Percentiles rank a stretch among this genome's conserved stretches.
These are phyloP conservation scores for Orchesellides sinensis DNA, from an alignment of 2,888 invertebrate species.

Conservation along the genomic window DNA sequence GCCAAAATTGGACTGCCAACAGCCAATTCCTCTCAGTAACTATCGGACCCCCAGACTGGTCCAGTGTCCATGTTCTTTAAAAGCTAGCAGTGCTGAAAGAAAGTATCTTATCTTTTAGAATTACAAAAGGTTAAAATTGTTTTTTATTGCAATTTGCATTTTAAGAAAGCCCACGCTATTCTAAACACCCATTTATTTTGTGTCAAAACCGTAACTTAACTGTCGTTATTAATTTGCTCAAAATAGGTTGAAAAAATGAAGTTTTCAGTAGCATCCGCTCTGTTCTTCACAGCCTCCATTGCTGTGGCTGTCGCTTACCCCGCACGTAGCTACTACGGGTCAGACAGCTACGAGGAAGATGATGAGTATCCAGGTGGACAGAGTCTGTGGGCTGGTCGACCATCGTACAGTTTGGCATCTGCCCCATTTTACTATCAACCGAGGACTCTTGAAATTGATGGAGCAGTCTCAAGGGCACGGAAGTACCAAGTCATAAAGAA, in stretches of 20 bases:
- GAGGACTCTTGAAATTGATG: constrained; percentile 23
- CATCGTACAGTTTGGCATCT: constrained; percentile 5
- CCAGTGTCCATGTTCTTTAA: background rate
- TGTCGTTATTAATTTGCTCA: too few species aligned
- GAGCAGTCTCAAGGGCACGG: background rate
- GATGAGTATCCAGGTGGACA: constrained; percentile 33
- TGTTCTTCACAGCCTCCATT: constrained; percentile 46
- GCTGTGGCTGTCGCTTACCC: constrained; percentile 35
- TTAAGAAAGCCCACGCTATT: too few species aligned
- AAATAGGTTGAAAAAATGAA: constrained; percentile 11
- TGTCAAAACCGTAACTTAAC: too few species aligned
- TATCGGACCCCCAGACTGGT: constrained; percentile 8
- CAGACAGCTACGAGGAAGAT: constrained; percentile 14
- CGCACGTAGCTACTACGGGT: constrained; percentile 21
- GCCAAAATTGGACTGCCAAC: background rate
- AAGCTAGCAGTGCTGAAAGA: too few species aligned
- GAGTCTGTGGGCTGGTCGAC: background rate
- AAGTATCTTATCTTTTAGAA: too few species aligned
- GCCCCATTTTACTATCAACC: constrained; percentile 45
- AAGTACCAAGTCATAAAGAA: constrained; percentile 39
- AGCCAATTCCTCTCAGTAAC: constrained; percentile 13
- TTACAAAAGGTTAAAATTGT: too few species aligned
- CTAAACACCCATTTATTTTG: too few species aligned
- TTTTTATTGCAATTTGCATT: too few species aligned
- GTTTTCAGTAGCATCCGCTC: constrained; percentile 19